These are phyloP conservation scores for Microtus obscurus DNA, from an alignment of 2,797 vertebrate genomes.

Conservation along the genomic window DNA sequence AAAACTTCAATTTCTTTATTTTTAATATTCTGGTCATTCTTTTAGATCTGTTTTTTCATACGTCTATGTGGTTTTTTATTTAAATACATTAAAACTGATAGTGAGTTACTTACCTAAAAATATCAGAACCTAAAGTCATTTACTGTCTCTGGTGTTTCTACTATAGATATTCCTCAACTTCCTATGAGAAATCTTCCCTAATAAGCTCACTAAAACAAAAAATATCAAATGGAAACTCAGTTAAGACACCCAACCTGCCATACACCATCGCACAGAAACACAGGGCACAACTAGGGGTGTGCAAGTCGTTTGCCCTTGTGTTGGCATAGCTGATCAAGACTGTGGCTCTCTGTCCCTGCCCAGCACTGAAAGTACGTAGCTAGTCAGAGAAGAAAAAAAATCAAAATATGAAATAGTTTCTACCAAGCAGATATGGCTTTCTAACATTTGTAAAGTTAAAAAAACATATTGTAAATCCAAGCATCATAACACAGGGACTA, in stretches of 20 bases:
- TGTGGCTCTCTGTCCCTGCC: neutral
- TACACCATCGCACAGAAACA: neutral
- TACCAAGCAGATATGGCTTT: neutral
- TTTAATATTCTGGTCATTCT: conserved; percentile 36
- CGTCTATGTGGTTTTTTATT: conserved; percentile 28
- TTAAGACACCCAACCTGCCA: neutral
- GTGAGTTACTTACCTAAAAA: neutral
- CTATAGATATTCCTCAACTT: neutral
- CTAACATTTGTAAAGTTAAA: neutral
- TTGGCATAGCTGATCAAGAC: neutral
- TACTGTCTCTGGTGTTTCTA: conserved; percentile 31
- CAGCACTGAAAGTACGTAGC: neutral
- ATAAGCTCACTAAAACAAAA: neutral
- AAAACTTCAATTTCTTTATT: neutral
- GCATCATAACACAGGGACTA: neutral
- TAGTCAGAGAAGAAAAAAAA: neutral
- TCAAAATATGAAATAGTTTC: neutral
- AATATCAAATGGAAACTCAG: neutral
- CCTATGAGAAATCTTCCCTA: neutral
- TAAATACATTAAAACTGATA: neutral
- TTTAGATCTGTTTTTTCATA: conserved; percentile 36
- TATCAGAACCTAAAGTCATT: conserved; percentile 1
- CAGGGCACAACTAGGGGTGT: neutral
- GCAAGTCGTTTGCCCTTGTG: neutral
- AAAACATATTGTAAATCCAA: neutral